Base-by-base conservation (phyloP, 2,113 vertebrate genomes). In the Anolis sagrei region DNA sequence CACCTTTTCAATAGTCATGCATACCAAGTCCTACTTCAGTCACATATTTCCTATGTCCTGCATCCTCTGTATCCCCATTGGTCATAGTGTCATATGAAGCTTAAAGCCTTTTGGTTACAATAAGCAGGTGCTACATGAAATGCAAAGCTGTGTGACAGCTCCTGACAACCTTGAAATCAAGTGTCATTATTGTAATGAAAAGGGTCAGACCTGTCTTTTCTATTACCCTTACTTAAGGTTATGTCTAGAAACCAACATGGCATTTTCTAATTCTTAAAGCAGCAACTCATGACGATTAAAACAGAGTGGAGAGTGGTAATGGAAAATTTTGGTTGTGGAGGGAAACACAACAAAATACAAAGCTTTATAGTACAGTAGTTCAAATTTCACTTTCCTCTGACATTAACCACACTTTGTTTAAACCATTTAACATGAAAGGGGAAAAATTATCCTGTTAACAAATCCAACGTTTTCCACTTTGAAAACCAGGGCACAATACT, bases 311-410 rank as follows among this genome's bases (percentile, higher is more conserved):
- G 36, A 79, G 39, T 58, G 21, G 62, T 61, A 79, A 84, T 21
- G 84, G 4, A 82, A 74, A 54, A 44, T 8, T 39, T 58, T 48
- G 86, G 2, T 76, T 90, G 79, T 0, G 77, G 29, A 32, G 61
- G 19, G 25, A 91, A 92, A 83, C 70, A 84, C 86, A 91, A 87
- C 48, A 5, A 21, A 72, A 11, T 10, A 3, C 84, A 34, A 89
- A 90, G 89, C 29, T 4, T 11, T 27, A 34, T 0, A 87, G 34
- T 29, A 80, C 19, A 82, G 51, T 23, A 83, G 1, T 75, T 9
- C 0, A 0, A 66, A 82, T 91, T 92, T 93, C 68, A 87, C n/a
- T 90, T 76, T 39, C 54, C 39, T 25, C 49, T 89, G 86, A 90
- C 75, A 83, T 76, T 81, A 68, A 89, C 44, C 82, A 61, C 49